phyloP scores from a whole-genome alignment of 2,113 vertebrate genomes.

The Sturnira hondurensis region DNA sequence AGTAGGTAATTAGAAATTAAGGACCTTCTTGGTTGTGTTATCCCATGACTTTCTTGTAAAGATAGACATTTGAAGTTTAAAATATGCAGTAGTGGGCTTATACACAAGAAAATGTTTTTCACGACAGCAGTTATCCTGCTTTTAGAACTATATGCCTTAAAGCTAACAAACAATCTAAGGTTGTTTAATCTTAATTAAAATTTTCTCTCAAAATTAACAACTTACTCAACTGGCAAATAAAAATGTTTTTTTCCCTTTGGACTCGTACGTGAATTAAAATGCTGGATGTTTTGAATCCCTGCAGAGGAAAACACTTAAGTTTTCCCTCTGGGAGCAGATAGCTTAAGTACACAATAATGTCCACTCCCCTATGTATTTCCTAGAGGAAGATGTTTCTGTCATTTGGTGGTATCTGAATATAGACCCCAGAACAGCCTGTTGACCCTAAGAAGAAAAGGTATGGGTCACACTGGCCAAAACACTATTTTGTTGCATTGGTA shows the following conservation, averaged over 20 bases:
- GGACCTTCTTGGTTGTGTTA: neutral
- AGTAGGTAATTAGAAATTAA: neutral
- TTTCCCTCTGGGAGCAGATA: neutral
- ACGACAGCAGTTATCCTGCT: constrained; percentile 53
- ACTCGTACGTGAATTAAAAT: constrained; percentile 47
- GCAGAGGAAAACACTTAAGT: constrained; percentile 17
- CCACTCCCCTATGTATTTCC: neutral
- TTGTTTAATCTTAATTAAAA: constrained; percentile 74
- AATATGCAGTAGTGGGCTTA: neutral
- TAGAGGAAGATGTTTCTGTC: neutral
- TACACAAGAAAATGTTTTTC: constrained; percentile 30
- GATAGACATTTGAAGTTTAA: constrained; percentile 5
- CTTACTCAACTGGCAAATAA: constrained; percentile 43
- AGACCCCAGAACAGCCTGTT: neutral
- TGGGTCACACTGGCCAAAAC: neutral
- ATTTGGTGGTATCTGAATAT: neutral
- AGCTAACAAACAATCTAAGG: constrained; percentile 59
- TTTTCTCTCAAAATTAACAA: constrained; percentile 65
- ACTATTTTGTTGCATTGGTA: neutral
- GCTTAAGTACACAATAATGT: neutral
- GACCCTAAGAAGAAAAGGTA: neutral
- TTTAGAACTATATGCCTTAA: constrained; percentile 49
- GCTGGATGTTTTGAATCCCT: neutral
- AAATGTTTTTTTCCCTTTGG: constrained; percentile 58
- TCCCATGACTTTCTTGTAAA: neutral